Evolutionary conservation across 2,888 invertebrate genomes (phyloP).

Genomic region (Coenonympha glycerion): DNA sequence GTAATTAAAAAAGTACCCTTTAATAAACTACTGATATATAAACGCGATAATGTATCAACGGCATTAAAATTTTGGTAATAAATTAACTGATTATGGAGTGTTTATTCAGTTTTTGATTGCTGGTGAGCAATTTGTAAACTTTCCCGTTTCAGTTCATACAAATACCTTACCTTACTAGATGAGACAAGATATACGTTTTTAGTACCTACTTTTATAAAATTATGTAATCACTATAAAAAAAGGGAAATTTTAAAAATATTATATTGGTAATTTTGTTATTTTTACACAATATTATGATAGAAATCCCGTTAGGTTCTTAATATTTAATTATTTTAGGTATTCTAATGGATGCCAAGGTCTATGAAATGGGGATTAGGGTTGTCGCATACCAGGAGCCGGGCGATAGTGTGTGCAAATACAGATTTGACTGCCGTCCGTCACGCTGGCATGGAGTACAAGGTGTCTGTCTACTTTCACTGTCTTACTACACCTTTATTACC

Average conservation of each 20-base stretch:
- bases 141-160: neutral
- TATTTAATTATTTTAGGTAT: slow-evolving; percentile 15
- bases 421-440: slow-evolving; percentile 55
- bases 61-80: slow-evolving; percentile 15
- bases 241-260: too few relatives aligned
- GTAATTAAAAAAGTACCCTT: slow-evolving; percentile 16
- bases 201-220: too few relatives aligned
- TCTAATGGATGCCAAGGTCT: slow-evolving; percentile 52
- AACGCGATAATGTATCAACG: slow-evolving; percentile 18
- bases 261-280: too few relatives aligned
- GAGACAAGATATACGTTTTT: too few relatives aligned
- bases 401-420: slow-evolving; percentile 66
- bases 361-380: slow-evolving; percentile 46
- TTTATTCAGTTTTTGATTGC: slow-evolving; percentile 1
- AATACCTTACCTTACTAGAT: too few relatives aligned
- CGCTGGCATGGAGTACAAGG: slow-evolving; percentile 25
- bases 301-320: too few relatives aligned
- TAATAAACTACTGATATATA: slow-evolving; percentile 14
- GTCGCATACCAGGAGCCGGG: slow-evolving; percentile 60
- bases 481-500: slow-evolving; percentile 1
- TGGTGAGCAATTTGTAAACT: neutral
- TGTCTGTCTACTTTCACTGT: slow-evolving; percentile 17
- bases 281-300: too few relatives aligned
- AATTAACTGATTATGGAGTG: slow-evolving; percentile 14
- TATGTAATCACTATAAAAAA: too few relatives aligned